Percentiles rank a stretch among this genome's conserved stretches.
phyloP scores from a whole-genome alignment of 1,140 invertebrate species.

The Sycobia sp. region DNA sequence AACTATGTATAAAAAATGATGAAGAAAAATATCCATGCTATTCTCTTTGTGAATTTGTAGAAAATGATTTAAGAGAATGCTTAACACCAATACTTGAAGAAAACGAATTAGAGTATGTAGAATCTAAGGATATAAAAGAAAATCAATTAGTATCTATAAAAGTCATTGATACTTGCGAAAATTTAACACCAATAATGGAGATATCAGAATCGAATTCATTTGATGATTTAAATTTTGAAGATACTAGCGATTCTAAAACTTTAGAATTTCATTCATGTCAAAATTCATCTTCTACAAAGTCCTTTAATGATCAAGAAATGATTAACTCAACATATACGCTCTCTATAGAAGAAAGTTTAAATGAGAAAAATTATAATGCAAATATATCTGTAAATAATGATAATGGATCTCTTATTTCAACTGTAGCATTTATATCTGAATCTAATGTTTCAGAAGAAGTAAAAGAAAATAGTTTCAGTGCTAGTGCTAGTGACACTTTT shows the following conservation, averaged over 20 bases:
- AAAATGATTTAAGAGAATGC: neutral
- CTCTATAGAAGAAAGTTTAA: slow-evolving; percentile 29
- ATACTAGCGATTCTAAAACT: neutral
- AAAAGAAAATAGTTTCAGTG: slow-evolving; percentile 10
- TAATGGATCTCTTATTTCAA: too few species aligned
- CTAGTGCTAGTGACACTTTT: neutral
- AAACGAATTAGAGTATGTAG: neutral
- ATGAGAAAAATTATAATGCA: slow-evolving; percentile 24
- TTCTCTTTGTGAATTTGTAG: neutral
- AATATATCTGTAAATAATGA: slow-evolving; percentile 38
- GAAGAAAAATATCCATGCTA: too few species aligned
- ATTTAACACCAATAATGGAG: slow-evolving; percentile 4
- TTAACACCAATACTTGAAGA: slow-evolving; percentile 19
- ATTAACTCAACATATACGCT: slow-evolving; percentile 35
- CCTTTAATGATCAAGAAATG: slow-evolving; percentile 6
- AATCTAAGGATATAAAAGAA: too few species aligned
- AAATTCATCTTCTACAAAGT: slow-evolving; percentile 17
- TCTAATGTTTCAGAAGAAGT: slow-evolving; percentile 6
- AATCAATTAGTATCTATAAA: too few species aligned
- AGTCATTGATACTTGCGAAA: neutral
- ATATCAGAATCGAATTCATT: slow-evolving; percentile 2
- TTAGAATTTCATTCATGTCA: slow-evolving; percentile 20
- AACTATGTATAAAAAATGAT: slow-evolving; percentile 15
- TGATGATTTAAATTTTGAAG: neutral
- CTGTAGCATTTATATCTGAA: slow-evolving; percentile 2